These are phyloP conservation scores for Sus cebifrons DNA, from an alignment of 2,797 vertebrate species.

Conservation along the genomic window DNA sequence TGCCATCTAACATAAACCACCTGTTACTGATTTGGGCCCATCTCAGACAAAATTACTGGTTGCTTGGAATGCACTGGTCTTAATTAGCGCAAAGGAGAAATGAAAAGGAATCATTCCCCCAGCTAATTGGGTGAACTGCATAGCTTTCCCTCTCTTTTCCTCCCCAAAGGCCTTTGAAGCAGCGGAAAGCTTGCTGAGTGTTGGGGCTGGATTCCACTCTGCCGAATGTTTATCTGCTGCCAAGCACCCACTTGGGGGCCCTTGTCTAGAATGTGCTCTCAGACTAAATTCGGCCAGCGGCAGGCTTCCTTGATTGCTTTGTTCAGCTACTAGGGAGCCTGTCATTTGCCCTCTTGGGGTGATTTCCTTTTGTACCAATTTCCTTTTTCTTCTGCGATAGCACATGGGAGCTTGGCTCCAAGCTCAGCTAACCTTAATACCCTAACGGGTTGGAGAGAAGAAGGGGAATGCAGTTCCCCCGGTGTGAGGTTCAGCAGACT, in stretches of 20 bases:
- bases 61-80: background rate
- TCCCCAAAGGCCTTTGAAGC: background rate
- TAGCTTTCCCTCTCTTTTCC: background rate
- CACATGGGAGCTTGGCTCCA: conserved; percentile 20
- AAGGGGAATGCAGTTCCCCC: background rate
- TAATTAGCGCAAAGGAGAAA: conserved; percentile 35
- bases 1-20: background rate
- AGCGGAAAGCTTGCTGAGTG: background rate
- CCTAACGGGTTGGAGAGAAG: background rate
- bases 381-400: background rate
- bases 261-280: background rate
- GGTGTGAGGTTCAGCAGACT: too few species aligned
- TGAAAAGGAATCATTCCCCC: background rate
- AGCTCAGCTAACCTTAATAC: background rate
- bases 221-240: background rate
- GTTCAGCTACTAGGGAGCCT: background rate
- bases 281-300: background rate
- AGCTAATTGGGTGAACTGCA: background rate
- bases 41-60: background rate
- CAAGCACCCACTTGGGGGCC: background rate
- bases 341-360: background rate
- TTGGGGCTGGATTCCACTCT: background rate
- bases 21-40: accelerated
- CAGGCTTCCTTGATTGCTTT: background rate
- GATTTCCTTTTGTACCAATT: background rate